Evolutionary conservation across 1,140 invertebrate species (phyloP).

Genomic region (Drosophila simulans): DNA sequence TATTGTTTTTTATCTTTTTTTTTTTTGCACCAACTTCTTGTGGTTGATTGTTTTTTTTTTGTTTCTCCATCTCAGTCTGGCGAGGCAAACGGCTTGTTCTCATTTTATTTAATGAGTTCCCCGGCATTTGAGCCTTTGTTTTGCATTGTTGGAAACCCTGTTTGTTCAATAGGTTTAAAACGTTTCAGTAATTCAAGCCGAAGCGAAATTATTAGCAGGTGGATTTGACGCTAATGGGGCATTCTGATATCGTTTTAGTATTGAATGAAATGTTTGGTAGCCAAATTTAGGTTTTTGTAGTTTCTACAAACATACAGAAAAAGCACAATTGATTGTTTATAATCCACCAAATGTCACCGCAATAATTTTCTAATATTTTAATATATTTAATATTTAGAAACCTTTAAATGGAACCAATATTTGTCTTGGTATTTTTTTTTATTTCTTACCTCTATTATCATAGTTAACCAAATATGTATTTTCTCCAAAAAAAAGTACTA

Average conservation of each 20-base stretch:
- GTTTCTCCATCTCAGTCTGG: slow-evolving; percentile 27
- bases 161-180: slow-evolving; percentile 36
- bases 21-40: slow-evolving; percentile 58
- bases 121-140: slow-evolving; percentile 37
- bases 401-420: too few species aligned
- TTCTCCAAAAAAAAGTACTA: not conserved
- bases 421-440: not conserved
- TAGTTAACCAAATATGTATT: not conserved
- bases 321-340: too few species aligned
- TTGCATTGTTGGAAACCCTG: slow-evolving; percentile 27
- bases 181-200: slow-evolving; percentile 18
- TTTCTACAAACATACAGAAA: not conserved
- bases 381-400: too few species aligned
- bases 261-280: slow-evolving; percentile 11
- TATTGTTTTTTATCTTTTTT: slow-evolving; percentile 28
- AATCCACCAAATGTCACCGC: too few species aligned
- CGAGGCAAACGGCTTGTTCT: slow-evolving; percentile 50
- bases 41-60: slow-evolving; percentile 60
- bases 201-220: slow-evolving; percentile 43
- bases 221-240: slow-evolving; percentile 20
- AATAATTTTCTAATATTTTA: not conserved
- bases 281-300: not conserved
- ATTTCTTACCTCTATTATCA: not conserved
- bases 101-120: slow-evolving; percentile 70
- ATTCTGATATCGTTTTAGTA: slow-evolving; percentile 9